Evolutionary conservation across 2,888 invertebrate species (phyloP).

Genomic region (Spatulosminthurus flaviceps): DNA sequence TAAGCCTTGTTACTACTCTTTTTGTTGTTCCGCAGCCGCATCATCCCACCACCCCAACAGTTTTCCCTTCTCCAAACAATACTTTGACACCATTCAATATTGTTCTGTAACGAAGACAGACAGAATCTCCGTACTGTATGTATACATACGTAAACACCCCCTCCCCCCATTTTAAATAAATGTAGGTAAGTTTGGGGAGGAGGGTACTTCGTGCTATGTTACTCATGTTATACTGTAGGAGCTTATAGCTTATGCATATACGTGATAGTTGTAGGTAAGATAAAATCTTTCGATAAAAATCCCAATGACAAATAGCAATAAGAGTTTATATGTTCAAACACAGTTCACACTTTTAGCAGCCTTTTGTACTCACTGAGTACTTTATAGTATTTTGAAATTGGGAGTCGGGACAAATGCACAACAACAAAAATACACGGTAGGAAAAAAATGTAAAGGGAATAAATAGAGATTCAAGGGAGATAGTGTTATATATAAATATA

Average conservation of each 20-base stretch:
- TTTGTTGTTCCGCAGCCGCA: background rate
- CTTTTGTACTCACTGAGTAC: background rate
- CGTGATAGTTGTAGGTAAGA: background rate
- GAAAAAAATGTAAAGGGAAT: background rate
- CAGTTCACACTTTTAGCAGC: background rate
- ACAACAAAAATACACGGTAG: background rate
- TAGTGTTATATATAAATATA: no score
- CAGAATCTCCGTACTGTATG: no score
- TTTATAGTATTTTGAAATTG: background rate
- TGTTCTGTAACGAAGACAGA: background rate
- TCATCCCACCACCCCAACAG: background rate
- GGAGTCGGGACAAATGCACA: background rate
- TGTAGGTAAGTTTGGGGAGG: no score
- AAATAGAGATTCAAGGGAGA: background rate
- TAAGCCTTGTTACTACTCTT: constrained; percentile 29
- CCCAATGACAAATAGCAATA: background rate
- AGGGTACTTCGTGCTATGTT: no score
- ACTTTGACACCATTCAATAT: background rate
- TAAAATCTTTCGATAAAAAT: background rate
- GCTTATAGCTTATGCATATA: no score
- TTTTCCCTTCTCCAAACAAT: constrained; percentile 23
- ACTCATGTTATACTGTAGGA: no score
- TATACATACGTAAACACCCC: no score
- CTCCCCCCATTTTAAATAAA: no score
- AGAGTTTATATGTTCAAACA: background rate